Conservation (phyloP, 1,140 invertebrate genomes). For the Adoxophyes honmai region DNA sequence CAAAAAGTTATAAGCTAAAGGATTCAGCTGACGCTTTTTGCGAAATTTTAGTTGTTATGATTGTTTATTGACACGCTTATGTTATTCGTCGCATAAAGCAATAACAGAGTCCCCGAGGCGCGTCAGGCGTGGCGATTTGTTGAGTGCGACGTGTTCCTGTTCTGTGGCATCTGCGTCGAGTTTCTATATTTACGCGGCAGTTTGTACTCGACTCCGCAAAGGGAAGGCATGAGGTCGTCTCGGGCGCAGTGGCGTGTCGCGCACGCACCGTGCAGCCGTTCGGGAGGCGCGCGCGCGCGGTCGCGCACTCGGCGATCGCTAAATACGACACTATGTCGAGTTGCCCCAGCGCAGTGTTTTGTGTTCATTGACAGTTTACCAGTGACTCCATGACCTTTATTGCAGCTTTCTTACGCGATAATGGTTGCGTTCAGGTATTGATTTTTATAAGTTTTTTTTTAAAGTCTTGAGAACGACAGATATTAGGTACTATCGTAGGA, state of each 20-base stretch:
- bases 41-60: no score
- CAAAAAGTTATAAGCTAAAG: no score
- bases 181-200: conserved; percentile 71
- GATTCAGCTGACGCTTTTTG: no score
- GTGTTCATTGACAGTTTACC: conserved; percentile 12
- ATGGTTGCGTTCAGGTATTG: conserved; percentile 62
- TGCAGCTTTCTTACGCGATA: not conserved
- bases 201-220: conserved; percentile 51
- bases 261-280: conserved; percentile 39
- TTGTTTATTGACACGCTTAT: conserved; percentile 20
- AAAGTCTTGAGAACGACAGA: no score
- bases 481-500: no score
- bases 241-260: conserved; percentile 36
- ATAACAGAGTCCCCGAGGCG: conserved; percentile 25
- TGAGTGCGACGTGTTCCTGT: conserved; percentile 60
- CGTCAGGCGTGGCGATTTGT: conserved; percentile 38
- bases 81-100: conserved; percentile 26
- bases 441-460: conserved; percentile 9
- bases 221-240: conserved; percentile 58
- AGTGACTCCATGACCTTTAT: conserved; percentile 1
- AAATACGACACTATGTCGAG: not conserved
- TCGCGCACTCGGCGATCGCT: not conserved
- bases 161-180: conserved; percentile 51
- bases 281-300: conserved; percentile 29
- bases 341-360: conserved; percentile 1